Conservation (phyloP, 2,888 invertebrate species). For the Pycnomerus fuliginosus region DNA sequence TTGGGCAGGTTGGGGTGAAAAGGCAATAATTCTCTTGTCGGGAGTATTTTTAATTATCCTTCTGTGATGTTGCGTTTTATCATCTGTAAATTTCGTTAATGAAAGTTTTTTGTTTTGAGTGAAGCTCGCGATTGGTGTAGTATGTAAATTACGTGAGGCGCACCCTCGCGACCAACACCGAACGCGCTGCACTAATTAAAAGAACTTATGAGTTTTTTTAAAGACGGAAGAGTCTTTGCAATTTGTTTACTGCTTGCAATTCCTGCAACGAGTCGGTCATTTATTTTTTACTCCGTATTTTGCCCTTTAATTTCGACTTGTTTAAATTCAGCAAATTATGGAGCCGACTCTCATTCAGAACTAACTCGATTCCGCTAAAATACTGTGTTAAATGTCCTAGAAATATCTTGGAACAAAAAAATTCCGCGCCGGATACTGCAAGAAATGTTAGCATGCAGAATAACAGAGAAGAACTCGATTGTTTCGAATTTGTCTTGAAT, state of each 20-base stretch:
- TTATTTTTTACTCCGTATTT: conserved; percentile 44
- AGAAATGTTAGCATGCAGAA: conserved; percentile 40
- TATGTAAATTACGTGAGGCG: conserved; percentile 40
- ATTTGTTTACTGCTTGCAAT: conserved; percentile 45
- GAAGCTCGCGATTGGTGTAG: conserved; percentile 37
- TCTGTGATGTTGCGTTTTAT: conserved; percentile 48
- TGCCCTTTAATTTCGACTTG: conserved; percentile 44
- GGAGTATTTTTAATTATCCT: conserved; percentile 50
- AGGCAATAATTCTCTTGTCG: conserved; percentile 41
- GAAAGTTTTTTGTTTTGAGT: conserved; percentile 42
- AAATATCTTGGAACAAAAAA: conserved; percentile 42
- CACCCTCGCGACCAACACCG: conserved; percentile 32
- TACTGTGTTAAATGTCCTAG: conserved; percentile 48
- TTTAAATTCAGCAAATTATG: conserved; percentile 45
- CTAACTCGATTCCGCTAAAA: conserved; percentile 35
- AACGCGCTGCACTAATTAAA: conserved; percentile 49
- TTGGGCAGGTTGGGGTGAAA: conserved; percentile 32
- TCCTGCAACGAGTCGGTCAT: conserved; percentile 42
- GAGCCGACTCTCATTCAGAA: conserved; percentile 40
- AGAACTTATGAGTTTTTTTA: conserved; percentile 48
- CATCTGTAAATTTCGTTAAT: conserved; percentile 52
- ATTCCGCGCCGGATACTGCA: conserved; percentile 21
- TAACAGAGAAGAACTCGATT: conserved; percentile 43
- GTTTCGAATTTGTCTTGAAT: conserved; percentile 37
- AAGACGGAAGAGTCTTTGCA: conserved; percentile 43